A percentile compares a stretch with the other conserved stretches of the same genome.
Evolutionary conservation across 2,797 vertebrate genomes (phyloP).

Genomic region (Protosalanx chinensis): DNA sequence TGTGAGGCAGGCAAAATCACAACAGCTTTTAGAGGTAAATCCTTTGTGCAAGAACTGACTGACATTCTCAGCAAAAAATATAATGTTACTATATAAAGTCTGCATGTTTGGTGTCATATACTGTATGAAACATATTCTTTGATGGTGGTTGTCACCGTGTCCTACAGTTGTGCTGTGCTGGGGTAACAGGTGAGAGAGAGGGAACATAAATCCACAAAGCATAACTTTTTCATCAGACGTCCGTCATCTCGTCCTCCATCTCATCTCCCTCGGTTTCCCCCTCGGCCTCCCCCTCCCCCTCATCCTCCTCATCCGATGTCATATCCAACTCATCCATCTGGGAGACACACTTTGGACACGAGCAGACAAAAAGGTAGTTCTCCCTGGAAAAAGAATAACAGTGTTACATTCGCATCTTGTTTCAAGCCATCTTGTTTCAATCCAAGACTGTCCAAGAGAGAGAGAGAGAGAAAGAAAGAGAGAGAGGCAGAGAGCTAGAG

Average conservation of each 20-base stretch:
- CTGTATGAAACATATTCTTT: constrained; percentile 19
- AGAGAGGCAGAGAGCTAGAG: constrained; percentile 11
- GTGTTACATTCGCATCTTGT: constrained; percentile 6
- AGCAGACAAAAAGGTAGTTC: constrained; percentile 96
- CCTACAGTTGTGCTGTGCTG: constrained; percentile 22
- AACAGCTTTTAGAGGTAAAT: constrained; percentile 8
- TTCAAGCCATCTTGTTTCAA: background rate
- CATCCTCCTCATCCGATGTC: constrained; percentile 94
- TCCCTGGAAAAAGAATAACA: constrained; percentile 74
- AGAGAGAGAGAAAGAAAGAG: background rate
- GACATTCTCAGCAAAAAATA: constrained; percentile 15
- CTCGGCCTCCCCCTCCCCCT: constrained; percentile 80
- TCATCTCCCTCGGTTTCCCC: constrained; percentile 82
- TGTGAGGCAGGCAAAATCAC: background rate
- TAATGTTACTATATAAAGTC: constrained; percentile 10
- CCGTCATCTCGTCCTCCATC: constrained; percentile 97
- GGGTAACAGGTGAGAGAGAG: constrained; percentile 24
- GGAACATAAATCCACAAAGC: constrained; percentile 36
- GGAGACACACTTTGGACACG: constrained; percentile 89
- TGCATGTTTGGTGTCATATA: constrained; percentile 25
- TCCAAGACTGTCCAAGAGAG: background rate
- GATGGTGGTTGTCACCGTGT: constrained; percentile 36
- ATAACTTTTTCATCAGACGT: constrained; percentile 81
- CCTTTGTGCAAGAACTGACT: constrained; percentile 13
- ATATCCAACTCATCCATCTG: constrained; percentile 87